These are phyloP conservation scores for Drosophila rubida DNA, from an alignment of 2,888 invertebrate genomes.

Conservation along the genomic window DNA sequence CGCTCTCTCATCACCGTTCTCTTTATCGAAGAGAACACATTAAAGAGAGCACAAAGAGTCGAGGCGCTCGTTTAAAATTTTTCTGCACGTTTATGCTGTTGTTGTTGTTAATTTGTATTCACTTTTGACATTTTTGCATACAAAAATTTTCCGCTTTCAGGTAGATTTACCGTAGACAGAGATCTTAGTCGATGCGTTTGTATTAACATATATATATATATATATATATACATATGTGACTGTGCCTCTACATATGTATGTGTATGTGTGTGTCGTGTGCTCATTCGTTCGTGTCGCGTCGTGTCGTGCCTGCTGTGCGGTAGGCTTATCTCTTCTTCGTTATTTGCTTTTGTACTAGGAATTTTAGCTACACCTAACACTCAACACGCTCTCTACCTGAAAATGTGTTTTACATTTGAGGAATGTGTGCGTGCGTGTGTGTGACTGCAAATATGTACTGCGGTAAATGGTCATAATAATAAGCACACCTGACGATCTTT, in stretches of 20 bases:
- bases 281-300: constrained; percentile 38
- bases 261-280: constrained; percentile 41
- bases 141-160: constrained; percentile 79
- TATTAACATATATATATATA: constrained; percentile 6
- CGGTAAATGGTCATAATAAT: constrained; percentile 25
- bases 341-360: constrained; percentile 55
- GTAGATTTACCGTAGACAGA: constrained; percentile 70
- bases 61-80: constrained; percentile 36
- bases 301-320: constrained; percentile 39
- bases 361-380: constrained; percentile 47
- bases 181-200: constrained; percentile 53
- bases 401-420: constrained; percentile 10
- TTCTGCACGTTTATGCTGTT: constrained; percentile 28
- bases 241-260: constrained; percentile 10
- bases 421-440: neutral
- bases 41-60: constrained; percentile 33
- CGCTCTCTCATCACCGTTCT: neutral
- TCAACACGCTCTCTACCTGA: constrained; percentile 1
- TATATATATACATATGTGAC: neutral
- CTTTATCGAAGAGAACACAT: constrained; percentile 11
- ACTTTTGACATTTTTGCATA: constrained; percentile 81
- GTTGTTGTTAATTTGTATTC: constrained; percentile 61
- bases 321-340: constrained; percentile 69
- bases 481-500: constrained; percentile 53
- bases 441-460: constrained; percentile 8